Conservation (phyloP, 2,888 invertebrate genomes). For the Erynnis tages region DNA sequence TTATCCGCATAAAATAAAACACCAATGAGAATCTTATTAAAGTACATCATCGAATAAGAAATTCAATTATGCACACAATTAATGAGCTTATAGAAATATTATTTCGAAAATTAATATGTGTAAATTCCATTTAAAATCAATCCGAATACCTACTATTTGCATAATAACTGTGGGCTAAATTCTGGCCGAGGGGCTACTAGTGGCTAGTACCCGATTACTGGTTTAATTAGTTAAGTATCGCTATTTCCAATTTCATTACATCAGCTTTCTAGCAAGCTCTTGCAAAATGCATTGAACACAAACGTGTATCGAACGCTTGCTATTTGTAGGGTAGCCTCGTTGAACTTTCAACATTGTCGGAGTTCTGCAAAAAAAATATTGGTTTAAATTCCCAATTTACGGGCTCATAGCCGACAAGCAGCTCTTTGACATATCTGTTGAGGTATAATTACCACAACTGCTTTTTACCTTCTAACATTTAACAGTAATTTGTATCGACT, state of each 20-base stretch:
- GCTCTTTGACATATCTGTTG: conserved; percentile 7
- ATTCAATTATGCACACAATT: no score
- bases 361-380: conserved; percentile 13
- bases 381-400: conserved; percentile 18
- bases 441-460: background rate
- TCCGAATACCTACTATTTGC: conserved; percentile 18
- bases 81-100: no score
- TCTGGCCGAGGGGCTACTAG: conserved; percentile 11
- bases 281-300: conserved; percentile 3
- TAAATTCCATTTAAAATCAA: conserved; percentile 3
- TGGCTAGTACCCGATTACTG: conserved; percentile 9
- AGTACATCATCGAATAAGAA: no score
- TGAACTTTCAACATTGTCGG: conserved; percentile 6
- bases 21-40: no score
- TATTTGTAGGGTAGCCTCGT: conserved; percentile 3
- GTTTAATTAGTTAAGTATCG: conserved; percentile 19
- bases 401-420: conserved; percentile 18
- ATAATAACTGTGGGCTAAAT: conserved; percentile 14
- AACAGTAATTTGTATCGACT: background rate
- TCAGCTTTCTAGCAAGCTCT: conserved; percentile 5
- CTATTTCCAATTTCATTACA: conserved; percentile 18
- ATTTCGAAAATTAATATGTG: conserved; percentile 3
- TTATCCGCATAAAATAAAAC: no score
- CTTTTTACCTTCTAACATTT: background rate
- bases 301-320: conserved; percentile 3